Evolutionary conservation across 2,113 vertebrate genomes (phyloP).

Genomic region (Ciconia boyciana): DNA sequence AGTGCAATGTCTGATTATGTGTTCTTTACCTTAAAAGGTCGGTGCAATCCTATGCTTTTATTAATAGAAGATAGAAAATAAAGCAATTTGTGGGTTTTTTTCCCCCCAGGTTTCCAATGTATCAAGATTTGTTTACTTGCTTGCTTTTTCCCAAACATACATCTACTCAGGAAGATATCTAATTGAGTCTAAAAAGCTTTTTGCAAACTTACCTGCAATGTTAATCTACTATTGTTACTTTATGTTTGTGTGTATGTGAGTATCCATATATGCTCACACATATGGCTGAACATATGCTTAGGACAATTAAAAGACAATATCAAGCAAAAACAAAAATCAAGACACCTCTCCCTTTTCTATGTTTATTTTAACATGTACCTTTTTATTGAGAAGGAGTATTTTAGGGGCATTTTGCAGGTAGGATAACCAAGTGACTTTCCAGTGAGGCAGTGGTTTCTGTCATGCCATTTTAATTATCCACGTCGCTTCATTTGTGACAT

Average conservation of each 20-base stretch:
- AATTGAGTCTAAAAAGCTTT: constrained; percentile 18
- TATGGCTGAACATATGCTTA: constrained; percentile 38
- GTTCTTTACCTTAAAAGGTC: neutral
- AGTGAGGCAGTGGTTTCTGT: neutral
- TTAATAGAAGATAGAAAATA: neutral
- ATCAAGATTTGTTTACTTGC: neutral
- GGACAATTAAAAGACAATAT: constrained; percentile 34
- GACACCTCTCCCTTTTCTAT: neutral
- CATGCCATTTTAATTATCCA: neutral
- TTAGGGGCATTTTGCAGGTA: neutral
- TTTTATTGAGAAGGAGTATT: neutral
- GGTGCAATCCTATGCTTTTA: neutral
- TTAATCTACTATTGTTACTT: neutral
- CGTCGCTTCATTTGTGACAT: neutral
- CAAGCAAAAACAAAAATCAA: neutral
- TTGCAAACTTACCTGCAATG: neutral
- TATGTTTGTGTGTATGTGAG: neutral
- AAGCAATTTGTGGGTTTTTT: neutral
- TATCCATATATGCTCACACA: neutral
- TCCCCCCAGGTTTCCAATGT: neutral
- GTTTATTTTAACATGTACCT: neutral
- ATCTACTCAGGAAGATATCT: neutral
- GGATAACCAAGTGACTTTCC: neutral
- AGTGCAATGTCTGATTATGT: neutral
- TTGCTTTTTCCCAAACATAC: neutral